Evolutionary conservation across 1,140 invertebrate genomes (phyloP), one percentile per base, ranked within the genome.

Genomic region (Zaprionus ghesquierei): DNA sequence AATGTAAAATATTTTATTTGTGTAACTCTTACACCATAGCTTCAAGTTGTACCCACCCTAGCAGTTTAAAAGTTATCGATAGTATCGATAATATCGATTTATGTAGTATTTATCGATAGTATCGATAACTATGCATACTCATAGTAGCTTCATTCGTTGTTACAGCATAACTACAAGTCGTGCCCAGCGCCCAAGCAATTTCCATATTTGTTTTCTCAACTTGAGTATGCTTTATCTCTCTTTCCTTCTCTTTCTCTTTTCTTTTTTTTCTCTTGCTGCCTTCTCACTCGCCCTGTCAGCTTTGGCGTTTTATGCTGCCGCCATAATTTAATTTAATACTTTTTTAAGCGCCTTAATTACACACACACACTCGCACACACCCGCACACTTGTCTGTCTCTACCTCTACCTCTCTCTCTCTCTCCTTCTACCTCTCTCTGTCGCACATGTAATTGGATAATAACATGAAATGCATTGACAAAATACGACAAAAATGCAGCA

Each of bases 261-360:
- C 15, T 49, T 20, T 5, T n/a, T 35, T 13, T 15, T 38, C n/a
- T 20, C 15, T 59, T 12, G 18, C 20, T 22, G 15, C 38, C 22
- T 8, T 2, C 31, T 33, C 2, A 3, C 12, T 33, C 12, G 31
- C n/a, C 64, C 12, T 50, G 6, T n/a, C 54, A 23, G 5, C 22
- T 31, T 56, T 22, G 13, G 22, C 12, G 29, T 27, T 68, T 54
- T 68, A 35, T 53, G 62, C 35, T 44, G 35, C 27, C 5, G 55
- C n/a, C 49, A 72, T 68, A 60, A 72, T 68, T 65, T 58, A 50
- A 25, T 60, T 68, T 68, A 55, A 68, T 60, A 49, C 55, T 18
- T 60, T 59, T 69, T 60, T 35, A 55, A 69, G 64, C 64, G 64
- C 64, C 60, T 69, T 73, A 73, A 73, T 73, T 69, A 49, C 55